Conservation (phyloP, 2,113 vertebrate species). For the Oncorhynchus mykiss region DNA sequence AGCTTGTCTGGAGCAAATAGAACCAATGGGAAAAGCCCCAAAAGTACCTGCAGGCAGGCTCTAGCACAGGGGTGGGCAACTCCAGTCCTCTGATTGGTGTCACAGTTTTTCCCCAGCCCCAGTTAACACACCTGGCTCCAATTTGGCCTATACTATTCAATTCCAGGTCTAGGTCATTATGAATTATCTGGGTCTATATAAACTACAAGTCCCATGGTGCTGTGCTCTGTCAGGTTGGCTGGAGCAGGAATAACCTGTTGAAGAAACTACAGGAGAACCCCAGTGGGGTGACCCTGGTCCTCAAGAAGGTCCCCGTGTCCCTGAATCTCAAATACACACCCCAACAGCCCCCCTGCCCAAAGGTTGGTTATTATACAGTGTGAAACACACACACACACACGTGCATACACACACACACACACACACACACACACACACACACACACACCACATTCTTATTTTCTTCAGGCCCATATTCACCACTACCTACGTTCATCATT, state of each 20-base stretch:
- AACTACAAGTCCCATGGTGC: neutral
- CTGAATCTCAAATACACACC: conserved; percentile 28
- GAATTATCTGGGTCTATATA: neutral
- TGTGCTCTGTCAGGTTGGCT: conserved; percentile 81
- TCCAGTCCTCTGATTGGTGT: no score
- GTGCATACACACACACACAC: conserved; percentile 9
- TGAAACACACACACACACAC: conserved; percentile 1
- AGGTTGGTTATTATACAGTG: no score
- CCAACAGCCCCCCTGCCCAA: neutral
- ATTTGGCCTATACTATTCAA: no score
- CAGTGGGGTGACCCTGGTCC: conserved; percentile 74
- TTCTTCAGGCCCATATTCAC: no score
- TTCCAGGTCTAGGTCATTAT: neutral
- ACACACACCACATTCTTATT: conserved; percentile 1
- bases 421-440: conserved; percentile 1
- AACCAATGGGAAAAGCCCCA: no score
- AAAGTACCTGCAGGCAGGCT: no score
- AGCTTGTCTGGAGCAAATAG: no score
- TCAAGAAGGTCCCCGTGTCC: conserved; percentile 82
- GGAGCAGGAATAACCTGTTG: conserved; percentile 80
- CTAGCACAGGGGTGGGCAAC: no score
- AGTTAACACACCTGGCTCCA: no score
- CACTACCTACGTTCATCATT: no score
- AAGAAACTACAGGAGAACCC: conserved; percentile 83
- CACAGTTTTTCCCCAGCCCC: no score